A percentile compares a stretch with the other conserved stretches of the same genome.
Evolutionary conservation across 2,113 vertebrate genomes (phyloP).

Genomic region (Tupaia tana): DNA sequence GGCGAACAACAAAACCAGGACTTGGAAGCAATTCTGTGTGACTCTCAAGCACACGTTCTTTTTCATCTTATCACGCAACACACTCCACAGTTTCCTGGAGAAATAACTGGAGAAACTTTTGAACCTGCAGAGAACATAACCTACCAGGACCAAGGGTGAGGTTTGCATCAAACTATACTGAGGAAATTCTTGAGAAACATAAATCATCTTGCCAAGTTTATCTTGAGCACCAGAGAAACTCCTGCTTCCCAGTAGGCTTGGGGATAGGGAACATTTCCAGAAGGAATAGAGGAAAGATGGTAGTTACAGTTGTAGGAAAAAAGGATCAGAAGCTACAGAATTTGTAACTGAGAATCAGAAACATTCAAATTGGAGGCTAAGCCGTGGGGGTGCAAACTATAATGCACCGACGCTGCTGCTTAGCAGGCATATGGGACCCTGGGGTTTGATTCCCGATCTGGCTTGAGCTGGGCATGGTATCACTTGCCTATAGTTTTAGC

Average conservation of each 20-base stretch:
- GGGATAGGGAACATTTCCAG: not conserved
- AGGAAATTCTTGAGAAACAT: slow-evolving; percentile 31
- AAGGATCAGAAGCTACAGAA: not conserved
- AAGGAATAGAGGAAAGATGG: not conserved
- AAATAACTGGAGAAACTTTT: slow-evolving; percentile 22
- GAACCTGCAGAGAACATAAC: not conserved
- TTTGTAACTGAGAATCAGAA: not conserved
- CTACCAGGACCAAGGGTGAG: not conserved
- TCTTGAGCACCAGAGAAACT: not conserved
- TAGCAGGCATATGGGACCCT: no score
- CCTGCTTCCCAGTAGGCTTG: not conserved
- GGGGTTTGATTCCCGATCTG: no score
- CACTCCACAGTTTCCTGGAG: not conserved
- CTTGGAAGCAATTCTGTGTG: not conserved
- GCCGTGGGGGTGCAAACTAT: no score
- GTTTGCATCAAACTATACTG: not conserved
- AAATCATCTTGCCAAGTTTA: slow-evolving; percentile 2
- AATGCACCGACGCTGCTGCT: no score
- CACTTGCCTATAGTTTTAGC: no score
- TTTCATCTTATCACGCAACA: not conserved
- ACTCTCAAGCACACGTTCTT: not conserved
- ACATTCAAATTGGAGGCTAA: not conserved
- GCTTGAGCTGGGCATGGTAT: no score
- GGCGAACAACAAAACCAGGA: not conserved
- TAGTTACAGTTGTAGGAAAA: not conserved